Evolutionary conservation across 2,797 vertebrate genomes (phyloP).

Genomic region (Tinamus major): DNA sequence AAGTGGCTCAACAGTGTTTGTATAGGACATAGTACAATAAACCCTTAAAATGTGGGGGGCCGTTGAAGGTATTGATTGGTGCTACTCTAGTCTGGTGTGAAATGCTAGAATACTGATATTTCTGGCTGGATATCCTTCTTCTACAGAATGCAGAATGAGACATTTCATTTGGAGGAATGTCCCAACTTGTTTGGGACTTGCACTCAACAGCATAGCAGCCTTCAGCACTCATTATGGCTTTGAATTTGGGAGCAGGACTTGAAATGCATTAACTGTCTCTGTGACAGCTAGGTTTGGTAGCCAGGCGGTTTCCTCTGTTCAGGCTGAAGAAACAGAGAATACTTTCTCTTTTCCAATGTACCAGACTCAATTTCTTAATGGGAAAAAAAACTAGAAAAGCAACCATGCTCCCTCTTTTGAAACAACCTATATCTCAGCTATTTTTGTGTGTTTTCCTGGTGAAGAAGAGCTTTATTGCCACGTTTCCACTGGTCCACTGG

Average conservation of each 20-base stretch:
- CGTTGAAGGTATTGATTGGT: not conserved
- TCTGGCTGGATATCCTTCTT: not conserved
- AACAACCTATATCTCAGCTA: not conserved
- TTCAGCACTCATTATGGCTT: not conserved
- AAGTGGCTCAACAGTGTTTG: not conserved
- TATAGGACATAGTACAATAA: not conserved
- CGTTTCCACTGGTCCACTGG: not conserved
- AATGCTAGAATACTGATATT: not conserved
- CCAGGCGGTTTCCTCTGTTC: not conserved
- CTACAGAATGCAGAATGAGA: not conserved
- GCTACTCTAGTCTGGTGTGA: not conserved
- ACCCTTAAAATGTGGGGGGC: not conserved
- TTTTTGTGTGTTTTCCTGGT: not conserved
- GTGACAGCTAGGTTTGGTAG: not conserved
- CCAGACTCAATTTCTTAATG: not conserved
- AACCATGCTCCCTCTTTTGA: not conserved
- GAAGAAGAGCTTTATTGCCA: not conserved
- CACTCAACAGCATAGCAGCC: not conserved
- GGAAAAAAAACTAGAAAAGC: not conserved
- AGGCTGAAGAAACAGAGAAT: not conserved
- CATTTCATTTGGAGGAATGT: not conserved
- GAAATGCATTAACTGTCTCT: not conserved
- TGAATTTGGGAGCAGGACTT: not conserved
- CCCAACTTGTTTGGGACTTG: not conserved
- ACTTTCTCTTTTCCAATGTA: not conserved